Conservation (phyloP, 2,888 invertebrate genomes). For the Thymelicus acteon region DNA sequence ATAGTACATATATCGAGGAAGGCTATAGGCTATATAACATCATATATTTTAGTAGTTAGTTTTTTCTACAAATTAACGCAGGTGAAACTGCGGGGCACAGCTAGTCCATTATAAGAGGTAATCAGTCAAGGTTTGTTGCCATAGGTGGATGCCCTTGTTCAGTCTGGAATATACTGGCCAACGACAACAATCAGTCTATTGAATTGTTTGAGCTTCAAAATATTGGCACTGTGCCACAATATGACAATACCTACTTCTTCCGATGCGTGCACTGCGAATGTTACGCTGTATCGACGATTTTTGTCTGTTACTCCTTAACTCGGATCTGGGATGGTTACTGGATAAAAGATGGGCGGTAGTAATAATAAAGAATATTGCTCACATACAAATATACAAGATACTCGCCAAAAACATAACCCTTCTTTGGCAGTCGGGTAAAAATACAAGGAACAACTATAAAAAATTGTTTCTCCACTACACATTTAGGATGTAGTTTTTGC, state of each 20-base stretch:
- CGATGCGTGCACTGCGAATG: neutral
- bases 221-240: slow-evolving; percentile 9
- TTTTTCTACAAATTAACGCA: too few relatives aligned
- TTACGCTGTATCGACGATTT: neutral
- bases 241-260: neutral
- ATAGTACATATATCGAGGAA: too few relatives aligned
- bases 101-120: neutral
- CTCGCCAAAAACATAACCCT: too few relatives aligned
- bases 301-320: neutral
- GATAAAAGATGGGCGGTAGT: too few relatives aligned
- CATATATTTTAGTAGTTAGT: too few relatives aligned
- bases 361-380: too few relatives aligned
- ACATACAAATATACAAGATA: too few relatives aligned
- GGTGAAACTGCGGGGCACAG: too few relatives aligned
- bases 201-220: slow-evolving; percentile 14
- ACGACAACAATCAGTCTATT: slow-evolving; percentile 3
- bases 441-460: neutral
- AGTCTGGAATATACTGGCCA: slow-evolving; percentile 3
- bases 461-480: too few relatives aligned
- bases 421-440: neutral
- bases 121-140: slow-evolving; percentile 5
- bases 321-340: neutral
- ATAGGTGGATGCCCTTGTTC: slow-evolving; percentile 9
- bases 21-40: too few relatives aligned
- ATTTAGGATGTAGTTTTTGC: too few relatives aligned